phyloP scores from a whole-genome alignment of 2,888 invertebrate genomes.

The Drosophila percnosoma region DNA sequence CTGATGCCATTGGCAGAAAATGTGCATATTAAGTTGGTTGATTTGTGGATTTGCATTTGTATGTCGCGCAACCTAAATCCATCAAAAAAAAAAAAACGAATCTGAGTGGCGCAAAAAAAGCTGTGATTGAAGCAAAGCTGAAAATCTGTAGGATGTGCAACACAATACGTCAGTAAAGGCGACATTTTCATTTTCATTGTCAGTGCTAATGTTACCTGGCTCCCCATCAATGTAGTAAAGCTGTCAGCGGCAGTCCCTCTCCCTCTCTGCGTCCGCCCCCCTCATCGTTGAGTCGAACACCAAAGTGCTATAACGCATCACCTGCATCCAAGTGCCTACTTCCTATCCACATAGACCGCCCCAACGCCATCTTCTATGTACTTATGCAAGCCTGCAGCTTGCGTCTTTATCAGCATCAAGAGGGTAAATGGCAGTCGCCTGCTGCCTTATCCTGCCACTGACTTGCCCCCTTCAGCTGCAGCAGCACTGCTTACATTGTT shows the following conservation, averaged over 20 bases:
- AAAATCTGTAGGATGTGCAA: conserved; percentile 9
- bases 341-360: neutral
- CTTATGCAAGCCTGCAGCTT: conserved; percentile 9
- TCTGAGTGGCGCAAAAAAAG: conserved; percentile 31
- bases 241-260: conserved; percentile 1
- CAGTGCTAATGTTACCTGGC: conserved; percentile 38
- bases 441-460: conserved; percentile 11
- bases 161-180: neutral
- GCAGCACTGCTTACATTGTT: neutral
- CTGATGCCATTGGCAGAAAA: conserved; percentile 45
- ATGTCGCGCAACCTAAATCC: conserved; percentile 2
- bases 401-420: conserved; percentile 28
- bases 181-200: conserved; percentile 53
- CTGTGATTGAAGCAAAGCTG: conserved; percentile 27
- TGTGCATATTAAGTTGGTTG: conserved; percentile 74
- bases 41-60: conserved; percentile 70
- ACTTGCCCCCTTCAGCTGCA: neutral
- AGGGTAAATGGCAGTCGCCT: conserved; percentile 10
- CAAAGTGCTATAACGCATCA: conserved; percentile 35
- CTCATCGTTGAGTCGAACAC: neutral
- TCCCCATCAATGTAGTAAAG: conserved; percentile 26
- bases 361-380: neutral
- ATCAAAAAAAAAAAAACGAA: conserved; percentile 5
- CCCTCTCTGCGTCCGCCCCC: neutral
- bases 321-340: conserved; percentile 30